Conservation (phyloP, 2,888 invertebrate species). For the Nomada fabriciana region DNA sequence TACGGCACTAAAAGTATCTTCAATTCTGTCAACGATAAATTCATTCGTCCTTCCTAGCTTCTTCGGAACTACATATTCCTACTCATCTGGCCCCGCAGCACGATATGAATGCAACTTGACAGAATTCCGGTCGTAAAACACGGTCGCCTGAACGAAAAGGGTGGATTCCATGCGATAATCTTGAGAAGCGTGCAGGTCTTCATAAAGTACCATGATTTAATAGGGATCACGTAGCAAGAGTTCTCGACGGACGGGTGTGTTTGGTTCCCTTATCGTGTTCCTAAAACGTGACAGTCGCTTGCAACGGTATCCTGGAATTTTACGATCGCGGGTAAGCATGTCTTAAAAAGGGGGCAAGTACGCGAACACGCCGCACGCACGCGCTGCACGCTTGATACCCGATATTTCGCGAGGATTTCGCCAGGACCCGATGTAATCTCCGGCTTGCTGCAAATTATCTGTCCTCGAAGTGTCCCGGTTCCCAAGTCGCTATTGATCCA, state of each 20-base stretch:
- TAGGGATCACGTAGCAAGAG: conserved; percentile 28
- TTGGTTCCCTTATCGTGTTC: conserved; percentile 29
- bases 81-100: no score
- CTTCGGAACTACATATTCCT: no score
- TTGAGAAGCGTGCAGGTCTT: conserved; percentile 6
- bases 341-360: conserved; percentile 7
- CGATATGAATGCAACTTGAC: background rate
- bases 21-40: no score
- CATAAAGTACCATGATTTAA: conserved; percentile 28
- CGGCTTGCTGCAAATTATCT: conserved; percentile 15
- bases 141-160: background rate
- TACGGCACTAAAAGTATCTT: no score
- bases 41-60: no score
- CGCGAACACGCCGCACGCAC: background rate
- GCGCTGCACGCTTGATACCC: conserved; percentile 5
- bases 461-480: background rate
- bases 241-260: conserved; percentile 7
- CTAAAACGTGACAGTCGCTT: conserved; percentile 29
- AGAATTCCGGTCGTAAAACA: background rate
- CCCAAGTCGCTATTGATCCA: background rate
- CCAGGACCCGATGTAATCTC: conserved; percentile 20
- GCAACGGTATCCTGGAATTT: conserved; percentile 21
- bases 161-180: background rate
- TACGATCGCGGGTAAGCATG: conserved; percentile 27
- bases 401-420: conserved; percentile 32